Conservation (phyloP, 1,140 invertebrate species). For the Ostrea edulis region DNA sequence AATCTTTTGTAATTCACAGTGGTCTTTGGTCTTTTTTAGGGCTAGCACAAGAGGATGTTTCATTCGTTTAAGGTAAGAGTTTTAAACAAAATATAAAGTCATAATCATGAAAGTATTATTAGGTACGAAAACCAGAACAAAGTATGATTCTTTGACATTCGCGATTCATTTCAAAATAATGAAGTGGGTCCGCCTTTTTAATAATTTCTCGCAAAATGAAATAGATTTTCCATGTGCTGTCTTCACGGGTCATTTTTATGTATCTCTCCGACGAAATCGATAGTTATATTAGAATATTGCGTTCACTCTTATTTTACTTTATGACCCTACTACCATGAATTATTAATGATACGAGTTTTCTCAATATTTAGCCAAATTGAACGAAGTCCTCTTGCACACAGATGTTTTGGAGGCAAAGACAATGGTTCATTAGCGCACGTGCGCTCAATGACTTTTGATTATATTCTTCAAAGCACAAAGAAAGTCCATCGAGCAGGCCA, state of each 20-base stretch:
- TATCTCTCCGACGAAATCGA: not conserved
- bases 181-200: not conserved
- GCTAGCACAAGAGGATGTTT: not conserved
- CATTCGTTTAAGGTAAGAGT: not conserved
- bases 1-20: not conserved
- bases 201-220: not conserved
- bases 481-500: not conserved
- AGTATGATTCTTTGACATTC: not conserved
- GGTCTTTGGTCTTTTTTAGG: not conserved
- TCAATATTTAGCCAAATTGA: not conserved
- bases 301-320: conserved; percentile 14
- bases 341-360: not conserved
- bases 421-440: conserved; percentile 33
- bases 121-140: not conserved
- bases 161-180: not conserved
- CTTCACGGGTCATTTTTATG: not conserved
- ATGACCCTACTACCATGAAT: not conserved
- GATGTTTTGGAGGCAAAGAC: conserved; percentile 34
- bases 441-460: conserved; percentile 34
- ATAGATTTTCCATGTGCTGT: not conserved
- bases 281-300: not conserved
- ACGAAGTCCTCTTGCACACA: conserved; percentile 4
- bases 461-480: conserved; percentile 33
- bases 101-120: not conserved
- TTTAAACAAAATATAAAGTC: not conserved